Evolutionary conservation across 2,797 vertebrate species (phyloP).

Genomic region (Coregonus ussuriensis): DNA sequence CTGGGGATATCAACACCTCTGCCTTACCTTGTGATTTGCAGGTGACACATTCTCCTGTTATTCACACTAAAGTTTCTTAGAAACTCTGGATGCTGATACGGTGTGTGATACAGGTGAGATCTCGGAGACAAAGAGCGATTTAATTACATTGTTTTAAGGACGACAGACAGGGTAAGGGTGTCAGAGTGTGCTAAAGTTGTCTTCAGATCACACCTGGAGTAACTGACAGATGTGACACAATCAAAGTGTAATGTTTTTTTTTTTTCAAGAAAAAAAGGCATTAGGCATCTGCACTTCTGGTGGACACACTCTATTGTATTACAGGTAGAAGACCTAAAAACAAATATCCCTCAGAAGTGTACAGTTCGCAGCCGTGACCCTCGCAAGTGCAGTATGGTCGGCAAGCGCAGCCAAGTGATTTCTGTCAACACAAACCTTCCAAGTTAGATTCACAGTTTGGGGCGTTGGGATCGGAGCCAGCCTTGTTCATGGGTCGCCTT

Average conservation of each 20-base stretch:
- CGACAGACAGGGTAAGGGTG: background rate
- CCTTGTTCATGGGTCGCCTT: constrained; percentile 77
- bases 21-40: constrained; percentile 45
- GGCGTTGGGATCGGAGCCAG: constrained; percentile 69
- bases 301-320: background rate
- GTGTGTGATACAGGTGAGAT: background rate
- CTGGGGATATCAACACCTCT: constrained; percentile 55
- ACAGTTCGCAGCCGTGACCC: constrained; percentile 51
- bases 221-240: constrained; percentile 15
- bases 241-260: too few relatives aligned
- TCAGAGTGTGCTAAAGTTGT: background rate
- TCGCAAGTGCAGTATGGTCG: constrained; percentile 19
- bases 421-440: constrained; percentile 67
- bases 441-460: constrained; percentile 66
- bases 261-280: too few relatives aligned
- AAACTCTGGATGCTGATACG: constrained; percentile 17
- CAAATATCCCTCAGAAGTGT: background rate
- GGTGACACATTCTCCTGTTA: constrained; percentile 53
- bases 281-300: background rate
- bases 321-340: too few relatives aligned
- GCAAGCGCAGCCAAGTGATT: constrained; percentile 55
- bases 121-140: constrained; percentile 20
- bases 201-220: constrained; percentile 11
- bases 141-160: constrained; percentile 17
- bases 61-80: background rate